Evolutionary conservation across 2,113 vertebrate species (phyloP).

Genomic region (Indicator maculatus): DNA sequence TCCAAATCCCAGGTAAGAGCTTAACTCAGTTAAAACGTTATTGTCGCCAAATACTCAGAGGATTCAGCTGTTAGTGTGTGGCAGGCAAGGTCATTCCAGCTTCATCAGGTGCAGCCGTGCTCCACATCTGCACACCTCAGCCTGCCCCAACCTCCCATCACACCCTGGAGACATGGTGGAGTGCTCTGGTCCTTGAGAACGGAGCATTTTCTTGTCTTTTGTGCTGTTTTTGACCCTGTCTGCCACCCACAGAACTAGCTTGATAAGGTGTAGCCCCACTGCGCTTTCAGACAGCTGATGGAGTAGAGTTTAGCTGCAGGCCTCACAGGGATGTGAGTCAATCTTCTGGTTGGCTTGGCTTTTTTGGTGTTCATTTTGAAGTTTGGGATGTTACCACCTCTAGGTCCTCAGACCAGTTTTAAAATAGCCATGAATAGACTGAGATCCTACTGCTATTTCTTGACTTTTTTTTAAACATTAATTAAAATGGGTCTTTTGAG

Average conservation of each 20-base stretch:
- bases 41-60: neutral
- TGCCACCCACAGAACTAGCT: neutral
- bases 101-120: neutral
- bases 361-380: neutral
- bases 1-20: slow-evolving; percentile 96
- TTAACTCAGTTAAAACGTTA: slow-evolving; percentile 28
- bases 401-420: neutral
- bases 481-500: neutral
- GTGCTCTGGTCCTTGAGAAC: neutral
- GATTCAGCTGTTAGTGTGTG: slow-evolving; percentile 19
- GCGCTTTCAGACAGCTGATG: neutral
- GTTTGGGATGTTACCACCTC: neutral
- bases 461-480: accelerated
- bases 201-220: neutral
- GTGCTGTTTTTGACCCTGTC: neutral
- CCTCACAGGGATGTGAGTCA: neutral
- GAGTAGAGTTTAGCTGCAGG: neutral
- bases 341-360: neutral
- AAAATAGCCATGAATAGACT: neutral
- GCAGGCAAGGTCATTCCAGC: neutral
- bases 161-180: neutral
- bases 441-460: neutral
- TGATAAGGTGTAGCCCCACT: neutral
- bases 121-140: neutral
- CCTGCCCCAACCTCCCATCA: neutral